phyloP scores from a whole-genome alignment of 2,797 vertebrate species.

The Mycteria americana region DNA sequence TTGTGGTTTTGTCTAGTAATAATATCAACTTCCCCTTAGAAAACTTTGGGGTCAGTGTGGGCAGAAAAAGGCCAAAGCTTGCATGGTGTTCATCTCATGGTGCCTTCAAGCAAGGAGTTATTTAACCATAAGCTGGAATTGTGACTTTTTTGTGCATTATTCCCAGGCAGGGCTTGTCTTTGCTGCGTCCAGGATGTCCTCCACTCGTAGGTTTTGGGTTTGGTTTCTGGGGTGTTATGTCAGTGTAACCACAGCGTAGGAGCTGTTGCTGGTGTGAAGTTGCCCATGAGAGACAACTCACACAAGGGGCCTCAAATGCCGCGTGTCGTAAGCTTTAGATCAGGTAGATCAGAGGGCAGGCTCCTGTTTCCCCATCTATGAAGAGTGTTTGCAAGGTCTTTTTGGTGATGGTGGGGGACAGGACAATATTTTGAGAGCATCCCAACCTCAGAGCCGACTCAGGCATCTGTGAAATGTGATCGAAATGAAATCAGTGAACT shows the following conservation, averaged over 20 bases:
- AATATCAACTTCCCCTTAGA: neutral
- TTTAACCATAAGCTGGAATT: neutral
- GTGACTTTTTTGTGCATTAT: neutral
- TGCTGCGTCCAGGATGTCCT: neutral
- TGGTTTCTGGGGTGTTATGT: neutral
- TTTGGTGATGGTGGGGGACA: too few relatives aligned
- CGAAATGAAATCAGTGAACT: neutral
- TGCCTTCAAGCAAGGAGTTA: neutral
- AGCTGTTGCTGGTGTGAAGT: accelerated
- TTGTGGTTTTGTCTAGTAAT: neutral
- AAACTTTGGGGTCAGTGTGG: neutral
- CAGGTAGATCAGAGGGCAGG: neutral
- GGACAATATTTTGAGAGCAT: neutral
- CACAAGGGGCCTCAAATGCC: accelerated
- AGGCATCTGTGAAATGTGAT: accelerated
- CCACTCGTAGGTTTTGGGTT: neutral
- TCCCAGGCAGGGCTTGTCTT: neutral
- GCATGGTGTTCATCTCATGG: accelerated
- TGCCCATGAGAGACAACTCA: neutral
- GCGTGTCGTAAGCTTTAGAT: neutral
- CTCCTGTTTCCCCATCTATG: accelerated
- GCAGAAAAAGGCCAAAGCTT: neutral
- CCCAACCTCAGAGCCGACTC: neutral
- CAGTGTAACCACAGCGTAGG: accelerated
- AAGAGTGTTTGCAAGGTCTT: neutral